Percentiles rank a stretch among this genome's conserved stretches.
Conservation (phyloP, 2,113 vertebrate genomes). For the Onychorhynchus coronatus region DNA sequence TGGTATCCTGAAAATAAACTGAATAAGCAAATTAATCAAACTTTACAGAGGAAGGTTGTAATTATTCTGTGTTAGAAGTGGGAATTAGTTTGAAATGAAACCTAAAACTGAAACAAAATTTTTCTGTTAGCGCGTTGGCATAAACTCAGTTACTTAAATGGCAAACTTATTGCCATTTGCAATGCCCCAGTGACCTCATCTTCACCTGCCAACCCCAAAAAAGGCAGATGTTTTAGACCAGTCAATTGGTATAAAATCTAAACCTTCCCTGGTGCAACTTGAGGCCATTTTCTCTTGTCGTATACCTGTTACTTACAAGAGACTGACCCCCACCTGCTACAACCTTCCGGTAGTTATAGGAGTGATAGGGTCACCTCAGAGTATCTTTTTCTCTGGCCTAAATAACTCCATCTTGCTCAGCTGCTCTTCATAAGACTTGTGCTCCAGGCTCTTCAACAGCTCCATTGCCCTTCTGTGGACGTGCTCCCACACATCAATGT, state of each 20-base stretch:
- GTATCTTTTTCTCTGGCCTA: background rate
- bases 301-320: background rate
- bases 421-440: background rate
- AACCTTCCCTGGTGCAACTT: background rate
- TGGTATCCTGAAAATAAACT: background rate
- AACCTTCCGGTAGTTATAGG: background rate
- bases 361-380: background rate
- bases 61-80: background rate
- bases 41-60: background rate
- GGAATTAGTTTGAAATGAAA: background rate
- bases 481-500: background rate
- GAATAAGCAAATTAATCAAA: background rate
- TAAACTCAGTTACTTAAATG: background rate
- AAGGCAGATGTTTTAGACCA: background rate
- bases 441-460: background rate
- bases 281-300: background rate
- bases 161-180: background rate
- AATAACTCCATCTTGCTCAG: background rate
- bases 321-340: fast-evolving
- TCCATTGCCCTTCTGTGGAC: background rate
- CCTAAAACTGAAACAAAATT: background rate
- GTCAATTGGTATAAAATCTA: background rate
- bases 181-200: background rate
- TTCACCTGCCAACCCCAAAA: background rate
- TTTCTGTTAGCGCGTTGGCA: background rate